A percentile compares a stretch with the other conserved stretches of the same genome.
Conservation (phyloP, 1,140 invertebrate species). For the Lerema accius region DNA sequence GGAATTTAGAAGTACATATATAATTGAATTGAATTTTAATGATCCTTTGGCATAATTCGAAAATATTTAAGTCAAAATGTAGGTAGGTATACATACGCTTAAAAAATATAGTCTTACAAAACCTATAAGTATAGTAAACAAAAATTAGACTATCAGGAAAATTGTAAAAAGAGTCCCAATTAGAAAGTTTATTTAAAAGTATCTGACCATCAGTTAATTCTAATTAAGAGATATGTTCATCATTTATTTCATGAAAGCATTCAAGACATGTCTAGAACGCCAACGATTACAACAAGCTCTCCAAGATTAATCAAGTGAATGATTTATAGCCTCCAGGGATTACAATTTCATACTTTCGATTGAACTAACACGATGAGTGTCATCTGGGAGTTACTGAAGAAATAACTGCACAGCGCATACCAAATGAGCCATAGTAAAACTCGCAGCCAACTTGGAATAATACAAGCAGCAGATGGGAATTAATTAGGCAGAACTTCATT, state of each 20-base stretch:
- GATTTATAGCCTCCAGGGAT: conserved; percentile 18
- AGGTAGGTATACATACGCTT: too few relatives aligned
- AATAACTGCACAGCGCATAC: conserved; percentile 10
- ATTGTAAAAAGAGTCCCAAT: too few relatives aligned
- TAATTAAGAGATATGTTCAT: conserved; percentile 10
- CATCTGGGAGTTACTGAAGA: conserved; percentile 5
- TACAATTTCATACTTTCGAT: conserved; percentile 28
- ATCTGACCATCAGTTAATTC: not conserved
- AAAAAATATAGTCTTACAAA: too few relatives aligned
- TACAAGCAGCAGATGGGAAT: conserved; percentile 25
- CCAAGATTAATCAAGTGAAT: conserved; percentile 12
- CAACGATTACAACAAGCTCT: not conserved
- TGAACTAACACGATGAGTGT: conserved; percentile 4
- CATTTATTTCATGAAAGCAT: conserved; percentile 11
- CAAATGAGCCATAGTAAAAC: conserved; percentile 20
- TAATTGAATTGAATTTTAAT: too few relatives aligned
- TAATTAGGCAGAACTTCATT: conserved; percentile 29
- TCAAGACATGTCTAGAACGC: not conserved
- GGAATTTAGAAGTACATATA: too few relatives aligned
- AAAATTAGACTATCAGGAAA: too few relatives aligned
- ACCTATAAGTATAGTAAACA: too few relatives aligned
- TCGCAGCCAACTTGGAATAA: conserved; percentile 12
- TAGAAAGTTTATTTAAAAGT: too few relatives aligned
- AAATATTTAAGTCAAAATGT: too few relatives aligned
- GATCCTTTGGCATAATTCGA: too few relatives aligned